Evolutionary conservation across 2,797 vertebrate genomes (phyloP), one percentile per base, ranked within the genome.

Genomic region (Lagorchestes hirsutus): DNA sequence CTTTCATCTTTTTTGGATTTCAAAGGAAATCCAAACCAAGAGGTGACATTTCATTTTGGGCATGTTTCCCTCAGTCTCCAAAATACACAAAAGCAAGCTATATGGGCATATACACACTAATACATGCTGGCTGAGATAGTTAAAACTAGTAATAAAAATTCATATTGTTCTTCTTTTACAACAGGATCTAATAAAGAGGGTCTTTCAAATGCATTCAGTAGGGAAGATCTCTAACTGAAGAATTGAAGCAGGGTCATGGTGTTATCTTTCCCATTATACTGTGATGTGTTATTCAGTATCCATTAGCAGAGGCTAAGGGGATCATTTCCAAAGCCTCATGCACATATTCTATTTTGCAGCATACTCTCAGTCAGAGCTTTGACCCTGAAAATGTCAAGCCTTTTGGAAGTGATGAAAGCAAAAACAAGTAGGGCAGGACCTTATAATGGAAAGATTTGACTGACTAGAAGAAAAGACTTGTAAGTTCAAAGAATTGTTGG

Each of bases 141-240:
- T 22, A 1, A 56, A 34, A 94, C 9, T 6, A 31, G 5, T 28
- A 54, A 50, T 54, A 55, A 52, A 67, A 94, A 58, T 3, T n/a
- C 92, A 0, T 67, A 93, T 46, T 91, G 34, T 28, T 96, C 34
- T 94, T n/a, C 58, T 95, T 94, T 90, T 56, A 50, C 54, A 95
- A 90, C 10, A 96, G 34, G 24, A 94, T 82, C 18, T 40, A 62
- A 52, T 46, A 29, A 91, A 3, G 28, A 95, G 59, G 90, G 95
- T 11, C 24, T 92, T 95, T 16, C 22, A 50, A 82, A 94, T 74
- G 82, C 3, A 92, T 82, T 8, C 12, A 95, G 29, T 29, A 96
- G 9, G 8, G 93, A 94, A 97, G n/a, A 96, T 56, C 55, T 95
- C 31, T 95, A 22, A 92, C 11, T 74, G 13, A 93, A 90, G 82